Conservation (phyloP, 2,888 invertebrate genomes). For the Agonopterix alstromeriana region DNA sequence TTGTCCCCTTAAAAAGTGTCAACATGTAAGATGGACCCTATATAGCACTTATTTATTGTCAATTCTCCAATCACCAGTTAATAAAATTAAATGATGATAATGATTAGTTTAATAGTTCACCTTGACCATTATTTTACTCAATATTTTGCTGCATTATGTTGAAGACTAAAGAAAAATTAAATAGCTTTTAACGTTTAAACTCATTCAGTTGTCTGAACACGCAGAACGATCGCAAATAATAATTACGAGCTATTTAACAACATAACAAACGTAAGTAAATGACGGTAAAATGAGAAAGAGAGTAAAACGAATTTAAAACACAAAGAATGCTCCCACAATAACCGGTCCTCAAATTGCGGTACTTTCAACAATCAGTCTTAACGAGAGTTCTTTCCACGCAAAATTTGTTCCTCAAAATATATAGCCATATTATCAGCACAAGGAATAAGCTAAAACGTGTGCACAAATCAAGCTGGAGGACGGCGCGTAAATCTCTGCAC, state of each 20-base stretch:
- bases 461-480: conserved; percentile 59
- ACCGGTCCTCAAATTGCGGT: conserved; percentile 37
- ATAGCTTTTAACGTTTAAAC: no score
- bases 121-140: no score
- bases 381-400: conserved; percentile 52
- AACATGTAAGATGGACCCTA: no score
- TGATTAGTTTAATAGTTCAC: no score
- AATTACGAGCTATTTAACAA: conserved; percentile 10
- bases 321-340: conserved; percentile 15
- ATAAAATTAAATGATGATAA: no score
- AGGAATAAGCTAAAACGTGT: conserved; percentile 54
- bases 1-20: no score
- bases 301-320: conserved; percentile 10
- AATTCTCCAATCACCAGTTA: no score
- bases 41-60: no score
- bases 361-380: conserved; percentile 46
- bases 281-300: conserved; percentile 7
- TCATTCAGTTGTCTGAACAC: background rate
- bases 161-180: no score
- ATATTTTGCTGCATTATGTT: no score
- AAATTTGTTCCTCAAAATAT: conserved; percentile 61
- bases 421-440: conserved; percentile 57
- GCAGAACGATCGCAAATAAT: background rate
- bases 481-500: conserved; percentile 55
- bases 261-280: conserved; percentile 9